Conservation (phyloP, 2,888 invertebrate species). For the Alloscopus bannaensis region DNA sequence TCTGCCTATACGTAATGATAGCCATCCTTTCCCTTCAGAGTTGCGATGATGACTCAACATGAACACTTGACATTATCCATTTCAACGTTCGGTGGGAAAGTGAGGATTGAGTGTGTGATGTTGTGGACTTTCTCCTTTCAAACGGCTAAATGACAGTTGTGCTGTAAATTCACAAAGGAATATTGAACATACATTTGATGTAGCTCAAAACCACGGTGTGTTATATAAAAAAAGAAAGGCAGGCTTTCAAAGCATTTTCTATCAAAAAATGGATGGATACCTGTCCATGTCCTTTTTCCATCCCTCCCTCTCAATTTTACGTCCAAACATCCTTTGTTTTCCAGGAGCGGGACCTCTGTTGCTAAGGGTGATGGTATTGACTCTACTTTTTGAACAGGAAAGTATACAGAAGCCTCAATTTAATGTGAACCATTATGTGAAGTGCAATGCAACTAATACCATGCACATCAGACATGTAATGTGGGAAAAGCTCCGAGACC, state of each 20-base stretch:
- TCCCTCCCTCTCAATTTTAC: slow-evolving; percentile 11
- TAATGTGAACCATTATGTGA: neutral
- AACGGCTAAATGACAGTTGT: slow-evolving; percentile 42
- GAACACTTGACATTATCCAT: slow-evolving; percentile 30
- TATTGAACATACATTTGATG: neutral
- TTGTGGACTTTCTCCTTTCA: slow-evolving; percentile 43
- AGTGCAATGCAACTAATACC: neutral
- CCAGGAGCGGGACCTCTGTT: slow-evolving; percentile 46
- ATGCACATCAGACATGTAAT: too few species aligned
- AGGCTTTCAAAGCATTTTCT: neutral
- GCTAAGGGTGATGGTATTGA: slow-evolving; percentile 64
- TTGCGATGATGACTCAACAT: slow-evolving; percentile 47
- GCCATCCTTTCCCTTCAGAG: slow-evolving; percentile 3
- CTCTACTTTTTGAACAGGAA: slow-evolving; percentile 23
- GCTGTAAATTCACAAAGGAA: slow-evolving; percentile 26
- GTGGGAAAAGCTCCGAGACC: too few species aligned
- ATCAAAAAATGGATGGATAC: neutral
- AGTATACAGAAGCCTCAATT: neutral
- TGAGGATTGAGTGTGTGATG: slow-evolving; percentile 13
- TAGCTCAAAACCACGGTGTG: neutral
- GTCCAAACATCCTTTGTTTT: slow-evolving; percentile 54
- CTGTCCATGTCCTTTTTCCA: slow-evolving; percentile 22
- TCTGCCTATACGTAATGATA: slow-evolving; percentile 11
- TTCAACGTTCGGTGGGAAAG: neutral
- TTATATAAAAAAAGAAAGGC: neutral